These are phyloP conservation scores for Myotis findleyi DNA, from an alignment of 2,797 vertebrate species.

Conservation along the genomic window DNA sequence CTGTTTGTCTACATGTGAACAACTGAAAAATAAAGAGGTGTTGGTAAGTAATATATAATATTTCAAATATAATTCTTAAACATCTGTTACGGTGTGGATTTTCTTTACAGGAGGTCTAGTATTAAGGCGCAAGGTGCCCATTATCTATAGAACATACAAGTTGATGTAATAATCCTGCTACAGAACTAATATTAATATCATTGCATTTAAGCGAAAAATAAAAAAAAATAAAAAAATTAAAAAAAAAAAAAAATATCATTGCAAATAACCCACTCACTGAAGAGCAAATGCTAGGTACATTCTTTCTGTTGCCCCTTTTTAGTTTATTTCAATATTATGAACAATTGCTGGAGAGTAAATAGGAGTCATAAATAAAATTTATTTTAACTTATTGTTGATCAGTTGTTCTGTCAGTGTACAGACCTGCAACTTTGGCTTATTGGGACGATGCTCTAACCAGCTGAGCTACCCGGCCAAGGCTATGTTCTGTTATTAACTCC, in stretches of 20 bases:
- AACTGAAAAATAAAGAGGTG: conserved; percentile 82
- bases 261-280: background rate
- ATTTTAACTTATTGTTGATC: background rate
- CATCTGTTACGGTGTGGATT: conserved; percentile 3
- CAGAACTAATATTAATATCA: background rate
- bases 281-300: background rate
- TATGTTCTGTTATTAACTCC: background rate
- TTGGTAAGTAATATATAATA: conserved; percentile 82
- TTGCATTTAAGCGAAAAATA: too few species aligned
- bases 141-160: background rate
- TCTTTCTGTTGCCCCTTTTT: background rate
- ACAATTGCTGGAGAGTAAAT: background rate
- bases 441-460: background rate
- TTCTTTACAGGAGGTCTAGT: background rate
- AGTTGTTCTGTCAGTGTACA: background rate
- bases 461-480: background rate
- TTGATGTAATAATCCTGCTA: background rate
- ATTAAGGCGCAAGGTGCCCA: background rate
- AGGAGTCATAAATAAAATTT: background rate
- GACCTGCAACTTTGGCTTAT: background rate
- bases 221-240: too few species aligned
- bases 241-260: too few species aligned
- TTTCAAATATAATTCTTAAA: conserved; percentile 35
- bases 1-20: conserved; percentile 80
- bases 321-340: background rate